A percentile compares a stretch with the other conserved stretches of the same genome.
phyloP scores from a whole-genome alignment of 2,888 invertebrate genomes.

The Macrophya annulata region DNA sequence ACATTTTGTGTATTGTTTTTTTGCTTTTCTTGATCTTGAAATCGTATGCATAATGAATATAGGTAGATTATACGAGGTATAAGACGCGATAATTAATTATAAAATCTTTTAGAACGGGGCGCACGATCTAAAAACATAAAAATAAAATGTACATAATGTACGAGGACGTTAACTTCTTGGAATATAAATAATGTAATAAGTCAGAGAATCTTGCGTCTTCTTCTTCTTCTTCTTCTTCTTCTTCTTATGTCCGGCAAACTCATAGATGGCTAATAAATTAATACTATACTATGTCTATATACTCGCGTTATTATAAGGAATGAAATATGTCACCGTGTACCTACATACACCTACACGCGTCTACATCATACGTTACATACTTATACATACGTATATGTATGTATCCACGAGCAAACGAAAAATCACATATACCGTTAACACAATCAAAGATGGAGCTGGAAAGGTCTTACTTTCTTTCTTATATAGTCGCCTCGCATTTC shows the following conservation, averaged over 20 bases:
- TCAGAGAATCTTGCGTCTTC: not conserved
- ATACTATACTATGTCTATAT: not conserved
- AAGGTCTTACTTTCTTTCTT: conserved; percentile 43
- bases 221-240: no score
- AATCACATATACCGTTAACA: conserved; percentile 51
- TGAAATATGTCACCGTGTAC: conserved; percentile 17
- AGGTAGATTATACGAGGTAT: not conserved
- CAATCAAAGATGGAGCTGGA: conserved; percentile 53
- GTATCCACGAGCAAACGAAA: conserved; percentile 7
- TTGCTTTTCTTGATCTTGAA: not conserved
- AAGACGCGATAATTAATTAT: no score
- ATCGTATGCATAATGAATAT: conserved; percentile 24
- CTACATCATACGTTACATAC: not conserved
- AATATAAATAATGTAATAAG: conserved; percentile 19
- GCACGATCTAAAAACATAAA: not conserved
- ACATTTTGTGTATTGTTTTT: not conserved
- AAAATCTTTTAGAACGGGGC: no score
- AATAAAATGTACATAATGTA: not conserved
- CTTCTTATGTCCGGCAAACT: no score
- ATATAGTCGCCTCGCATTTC: conserved; percentile 7
- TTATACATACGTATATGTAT: not conserved
- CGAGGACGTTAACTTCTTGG: conserved; percentile 39
- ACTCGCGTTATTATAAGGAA: not conserved
- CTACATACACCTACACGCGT: not conserved
- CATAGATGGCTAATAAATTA: no score